Conservation (phyloP, 2,888 invertebrate genomes). For the Agapostemon virescens region DNA sequence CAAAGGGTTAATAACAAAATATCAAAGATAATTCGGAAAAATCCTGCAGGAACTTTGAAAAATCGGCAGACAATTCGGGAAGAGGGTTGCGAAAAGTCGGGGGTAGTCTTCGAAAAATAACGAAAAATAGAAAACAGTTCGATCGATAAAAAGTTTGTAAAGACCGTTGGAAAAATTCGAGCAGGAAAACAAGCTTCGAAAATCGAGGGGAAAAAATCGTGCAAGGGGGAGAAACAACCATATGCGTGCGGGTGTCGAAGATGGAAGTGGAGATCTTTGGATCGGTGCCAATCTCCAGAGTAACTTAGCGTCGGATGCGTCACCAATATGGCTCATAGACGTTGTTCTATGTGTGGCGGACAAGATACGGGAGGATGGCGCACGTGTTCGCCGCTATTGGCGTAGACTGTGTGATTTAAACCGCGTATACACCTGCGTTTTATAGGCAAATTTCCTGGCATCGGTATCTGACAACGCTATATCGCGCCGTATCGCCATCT, state of each 20-base stretch:
- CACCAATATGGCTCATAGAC: slow-evolving; percentile 45
- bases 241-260: slow-evolving; percentile 29
- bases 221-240: not conserved
- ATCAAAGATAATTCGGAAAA: no score
- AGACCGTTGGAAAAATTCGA: not conserved
- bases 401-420: slow-evolving; percentile 49
- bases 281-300: slow-evolving; percentile 67
- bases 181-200: not conserved
- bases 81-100: no score
- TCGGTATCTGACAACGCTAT: slow-evolving; percentile 38
- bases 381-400: slow-evolving; percentile 32
- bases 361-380: slow-evolving; percentile 6
- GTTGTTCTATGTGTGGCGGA: slow-evolving; percentile 7
- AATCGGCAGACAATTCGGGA: no score
- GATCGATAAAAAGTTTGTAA: not conserved
- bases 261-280: slow-evolving; percentile 60
- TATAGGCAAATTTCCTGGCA: slow-evolving; percentile 56
- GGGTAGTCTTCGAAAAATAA: no score
- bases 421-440: slow-evolving; percentile 44
- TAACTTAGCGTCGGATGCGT: slow-evolving; percentile 66
- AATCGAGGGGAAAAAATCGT: not conserved
- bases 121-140: not conserved
- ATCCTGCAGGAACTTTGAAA: no score
- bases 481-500: slow-evolving; percentile 26
- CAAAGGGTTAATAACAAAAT: no score